phyloP scores from a whole-genome alignment of 2,113 vertebrate genomes.

The Fulica atra region DNA sequence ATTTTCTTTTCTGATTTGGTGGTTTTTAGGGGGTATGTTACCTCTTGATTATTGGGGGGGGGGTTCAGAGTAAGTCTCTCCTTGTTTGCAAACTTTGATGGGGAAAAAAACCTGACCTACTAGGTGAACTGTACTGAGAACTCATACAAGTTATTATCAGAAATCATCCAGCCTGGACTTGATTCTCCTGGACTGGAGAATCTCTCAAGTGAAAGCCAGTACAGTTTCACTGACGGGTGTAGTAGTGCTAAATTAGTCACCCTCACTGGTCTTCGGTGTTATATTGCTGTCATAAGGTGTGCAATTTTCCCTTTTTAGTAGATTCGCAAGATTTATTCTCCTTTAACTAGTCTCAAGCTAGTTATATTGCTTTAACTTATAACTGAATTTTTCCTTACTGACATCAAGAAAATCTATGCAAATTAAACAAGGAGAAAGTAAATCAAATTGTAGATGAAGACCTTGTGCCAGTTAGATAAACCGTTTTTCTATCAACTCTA shows the following conservation, averaged over 20 bases:
- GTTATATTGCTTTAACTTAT: not conserved
- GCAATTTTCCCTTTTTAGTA: not conserved
- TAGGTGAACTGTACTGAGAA: not conserved
- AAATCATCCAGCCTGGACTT: not conserved
- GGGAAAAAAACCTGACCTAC: not conserved
- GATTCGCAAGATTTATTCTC: not conserved
- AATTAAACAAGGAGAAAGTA: not conserved
- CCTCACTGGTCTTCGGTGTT: not conserved
- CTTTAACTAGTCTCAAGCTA: not conserved
- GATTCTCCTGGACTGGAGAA: not conserved
- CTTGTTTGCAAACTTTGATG: not conserved
- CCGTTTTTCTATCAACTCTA: not conserved
- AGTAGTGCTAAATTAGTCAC: not conserved
- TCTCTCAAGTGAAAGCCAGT: not conserved
- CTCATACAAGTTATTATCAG: not conserved
- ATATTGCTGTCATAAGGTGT: not conserved
- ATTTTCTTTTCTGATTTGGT: not conserved
- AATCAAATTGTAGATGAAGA: not conserved
- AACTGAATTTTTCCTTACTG: not conserved
- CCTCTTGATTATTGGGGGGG: not conserved
- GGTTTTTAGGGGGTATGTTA: not conserved
- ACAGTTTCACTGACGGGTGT: rapidly evolving
- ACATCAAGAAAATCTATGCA: not conserved
- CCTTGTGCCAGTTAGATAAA: not conserved
- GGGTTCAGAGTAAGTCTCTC: not conserved